phyloP scores from a whole-genome alignment of 2,888 invertebrate genomes.

The Standfussiana lucernea region DNA sequence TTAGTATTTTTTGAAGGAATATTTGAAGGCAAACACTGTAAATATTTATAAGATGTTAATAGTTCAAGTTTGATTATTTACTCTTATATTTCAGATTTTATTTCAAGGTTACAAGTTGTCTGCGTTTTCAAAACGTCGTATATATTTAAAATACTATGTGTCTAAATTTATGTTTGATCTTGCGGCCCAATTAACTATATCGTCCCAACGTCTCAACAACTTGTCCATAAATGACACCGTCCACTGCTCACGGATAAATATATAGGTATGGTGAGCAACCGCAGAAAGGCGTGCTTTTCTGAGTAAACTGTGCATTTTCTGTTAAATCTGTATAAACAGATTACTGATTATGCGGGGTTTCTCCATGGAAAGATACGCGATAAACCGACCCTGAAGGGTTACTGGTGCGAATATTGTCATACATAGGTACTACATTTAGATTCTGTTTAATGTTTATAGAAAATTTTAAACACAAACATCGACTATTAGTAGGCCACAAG shows the following conservation, averaged over 20 bases:
- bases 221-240: slow-evolving; percentile 53
- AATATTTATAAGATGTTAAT: slow-evolving; percentile 40
- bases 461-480: neutral
- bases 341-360: slow-evolving; percentile 56
- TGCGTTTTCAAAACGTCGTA: neutral
- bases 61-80: neutral
- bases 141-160: neutral
- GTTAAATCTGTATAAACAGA: slow-evolving; percentile 40
- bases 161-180: neutral
- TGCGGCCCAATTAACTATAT: neutral
- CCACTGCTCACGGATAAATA: slow-evolving; percentile 47
- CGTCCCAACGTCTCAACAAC: slow-evolving; percentile 42
- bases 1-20: neutral
- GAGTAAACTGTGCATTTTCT: slow-evolving; percentile 33
- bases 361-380: slow-evolving; percentile 46
- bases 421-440: neutral
- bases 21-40: slow-evolving; percentile 25
- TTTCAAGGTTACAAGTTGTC: slow-evolving; percentile 20
- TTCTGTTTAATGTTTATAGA: neutral
- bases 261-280: slow-evolving; percentile 46
- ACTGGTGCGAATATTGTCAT: slow-evolving; percentile 3
- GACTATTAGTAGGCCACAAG: neutral
- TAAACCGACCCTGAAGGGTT: slow-evolving; percentile 16
- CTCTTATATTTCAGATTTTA: slow-evolving; percentile 25
- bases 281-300: slow-evolving; percentile 45